Evolutionary conservation across 2,888 invertebrate genomes (phyloP), one percentile per base, ranked within the genome.

Genomic region (Pollenia amentaria): DNA sequence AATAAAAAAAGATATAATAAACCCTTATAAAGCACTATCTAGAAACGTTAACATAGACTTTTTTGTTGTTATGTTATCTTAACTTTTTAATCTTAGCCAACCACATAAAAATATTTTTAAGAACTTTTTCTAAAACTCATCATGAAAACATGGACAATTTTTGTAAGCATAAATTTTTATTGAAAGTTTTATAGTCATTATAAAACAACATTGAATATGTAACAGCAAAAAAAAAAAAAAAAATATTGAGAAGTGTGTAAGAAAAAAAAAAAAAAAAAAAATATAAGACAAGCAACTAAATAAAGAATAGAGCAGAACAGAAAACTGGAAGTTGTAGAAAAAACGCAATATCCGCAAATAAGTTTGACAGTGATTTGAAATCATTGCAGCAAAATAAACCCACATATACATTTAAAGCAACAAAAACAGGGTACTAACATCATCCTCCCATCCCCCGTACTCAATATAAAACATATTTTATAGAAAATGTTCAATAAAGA

Each of bases 311-410:
- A 79, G 51, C 21, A 14, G 9, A 48, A 6, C 38, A 70, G 4
- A 57, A 57, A 65, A 64, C 14, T 38, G 11, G 38, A 67, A 72
- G 10, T 69, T 72, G 69, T 51, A 16, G 40, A 75, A 53, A 79
- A 87, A 87, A 86, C 79, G 84, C 87, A 87, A 87, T 87, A 84
- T 87, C 87, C 87, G 84, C 87, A 83, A 83, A 87, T 76, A 87
- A 80, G 83, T 83, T 83, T 83, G 86, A 87, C 87, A 87, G 84
- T 84, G 87, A 87, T 80, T 87, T 84, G 79, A 87, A 87, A 87
- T 87, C 76, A 80, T 80, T 87, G 84, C 83, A 80, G 75, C 60
- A 83, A 80, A 83, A 60, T 70, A 70, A 55, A 60, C 60, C 46
- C 18, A 64, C 62, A 85, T 46, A 64, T 12, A 46, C 14, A 62